A percentile compares a stretch with the other conserved stretches of the same genome.
phyloP scores from a whole-genome alignment of 2,888 invertebrate genomes.

The Tetanocera ferruginea region DNA sequence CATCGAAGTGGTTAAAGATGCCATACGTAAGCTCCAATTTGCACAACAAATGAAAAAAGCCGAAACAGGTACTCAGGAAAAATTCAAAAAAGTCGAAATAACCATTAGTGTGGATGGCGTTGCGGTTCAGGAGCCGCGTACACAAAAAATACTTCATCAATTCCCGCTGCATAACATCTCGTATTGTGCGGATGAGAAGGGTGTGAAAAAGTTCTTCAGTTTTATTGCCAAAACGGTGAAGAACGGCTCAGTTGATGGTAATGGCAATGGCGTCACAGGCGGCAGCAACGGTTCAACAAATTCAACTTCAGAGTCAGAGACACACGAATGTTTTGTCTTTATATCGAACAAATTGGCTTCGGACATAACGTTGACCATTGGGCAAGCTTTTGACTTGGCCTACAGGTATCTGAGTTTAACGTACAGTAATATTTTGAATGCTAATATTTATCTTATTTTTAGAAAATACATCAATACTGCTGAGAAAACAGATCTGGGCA shows the following conservation, averaged over 20 bases:
- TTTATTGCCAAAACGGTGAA: conserved; percentile 68
- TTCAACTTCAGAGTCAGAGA: conserved; percentile 72
- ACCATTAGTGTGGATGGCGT: conserved; percentile 98
- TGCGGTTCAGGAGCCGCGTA: conserved; percentile 84
- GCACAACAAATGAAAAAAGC: conserved; percentile 92
- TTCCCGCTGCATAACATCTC: conserved; percentile 98
- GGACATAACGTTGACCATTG: conserved; percentile 97
- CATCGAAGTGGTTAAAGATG: conserved; percentile 97
- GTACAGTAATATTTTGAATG: background rate
- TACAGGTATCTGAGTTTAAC: conserved; percentile 76
- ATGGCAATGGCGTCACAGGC: conserved; percentile 34
- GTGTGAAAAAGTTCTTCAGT: conserved; percentile 94
- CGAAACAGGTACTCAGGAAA: conserved; percentile 83
- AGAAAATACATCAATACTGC: conserved; percentile 93
- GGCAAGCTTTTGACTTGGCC: conserved; percentile 98
- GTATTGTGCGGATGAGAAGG: conserved; percentile 99
- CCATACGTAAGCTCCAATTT: conserved; percentile 95
- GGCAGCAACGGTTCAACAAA: conserved; percentile 49
- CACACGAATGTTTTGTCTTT: conserved; percentile 97
- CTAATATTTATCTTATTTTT: conserved; percentile 54
- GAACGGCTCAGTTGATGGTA: conserved; percentile 31
- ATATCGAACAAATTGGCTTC: conserved; percentile 97
- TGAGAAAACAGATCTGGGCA: conserved; percentile 89
- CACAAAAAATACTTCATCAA: conserved; percentile 89
- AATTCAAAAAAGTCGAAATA: conserved; percentile 91